Base-by-base conservation (phyloP, 1,140 invertebrate species). In the Ctenoplectra terminalis region DNA sequence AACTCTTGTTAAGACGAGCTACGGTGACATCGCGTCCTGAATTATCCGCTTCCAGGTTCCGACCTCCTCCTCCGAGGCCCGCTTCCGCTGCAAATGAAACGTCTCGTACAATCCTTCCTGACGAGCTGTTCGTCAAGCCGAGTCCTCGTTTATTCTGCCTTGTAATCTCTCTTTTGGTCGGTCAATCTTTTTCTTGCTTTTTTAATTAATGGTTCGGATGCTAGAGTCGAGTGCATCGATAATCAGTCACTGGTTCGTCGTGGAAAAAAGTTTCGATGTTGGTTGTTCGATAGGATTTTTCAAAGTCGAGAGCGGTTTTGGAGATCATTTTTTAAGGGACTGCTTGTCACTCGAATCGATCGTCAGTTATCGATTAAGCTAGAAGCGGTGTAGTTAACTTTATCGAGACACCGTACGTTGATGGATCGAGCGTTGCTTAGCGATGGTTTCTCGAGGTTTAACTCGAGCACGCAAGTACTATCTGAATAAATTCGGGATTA, bases 1-100 rank as follows among this genome's bases (percentile, higher is more conserved):
- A 79, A 88, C 74, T 88, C 83, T 83, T 75, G 83, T 88, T 88
- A 88, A 86, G 83, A 78, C 73, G 76, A 83, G 77, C 86, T 74
- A 84, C 73, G 34, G 64, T 77, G 83, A 87, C 86, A 73, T 84
- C 83, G 76, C 74, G 83, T 83, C 69, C 46, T 58, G 86, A 88
- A 83, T 88, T 88, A 88, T 88, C 87, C 81, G 69, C 31, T 67
- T 61, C 31, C 86, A 66, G 50, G 31, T 76, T 81, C 84, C 75
- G 40, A 70, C 54, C 76, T 79, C 52, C 58, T 52, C 69, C 40
- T 71, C 63, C 67, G 29, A 29, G 72, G 74, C 48, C 73, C 54
- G 63, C 69, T 75, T 61, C 67, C 64, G 52, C 52, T 77, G 79
- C 73, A 70, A 83, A 88, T 79, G 67, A 88, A 88, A 87, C 58